phyloP scores from a whole-genome alignment of 1,140 invertebrate species.

The Drosophila bifasciata region DNA sequence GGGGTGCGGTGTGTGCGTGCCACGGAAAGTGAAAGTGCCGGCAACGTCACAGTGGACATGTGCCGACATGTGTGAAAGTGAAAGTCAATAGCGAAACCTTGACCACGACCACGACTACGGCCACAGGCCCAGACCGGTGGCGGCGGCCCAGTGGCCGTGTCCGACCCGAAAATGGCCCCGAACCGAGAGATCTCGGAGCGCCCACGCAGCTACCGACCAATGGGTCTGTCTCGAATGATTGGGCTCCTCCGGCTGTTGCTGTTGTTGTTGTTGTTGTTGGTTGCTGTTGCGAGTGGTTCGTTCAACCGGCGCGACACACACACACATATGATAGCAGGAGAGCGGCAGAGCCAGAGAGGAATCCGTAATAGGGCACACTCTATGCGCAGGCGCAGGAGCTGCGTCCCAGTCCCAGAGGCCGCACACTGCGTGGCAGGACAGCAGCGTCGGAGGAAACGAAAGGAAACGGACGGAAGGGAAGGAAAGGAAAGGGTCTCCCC shows the following conservation, averaged over 20 bases:
- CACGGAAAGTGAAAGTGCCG: slow-evolving; percentile 75
- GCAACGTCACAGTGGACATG: slow-evolving; percentile 58
- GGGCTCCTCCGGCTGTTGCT: slow-evolving; percentile 54
- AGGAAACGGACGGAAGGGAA: background rate
- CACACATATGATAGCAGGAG: slow-evolving; percentile 18
- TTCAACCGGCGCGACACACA: slow-evolving; percentile 67
- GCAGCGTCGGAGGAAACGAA: slow-evolving; percentile 7
- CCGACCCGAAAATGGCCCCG: slow-evolving; percentile 18
- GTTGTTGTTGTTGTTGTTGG: slow-evolving; percentile 31
- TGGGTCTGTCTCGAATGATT: slow-evolving; percentile 46
- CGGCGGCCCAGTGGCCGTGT: slow-evolving; percentile 11
- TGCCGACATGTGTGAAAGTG: slow-evolving; percentile 78
- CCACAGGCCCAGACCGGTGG: slow-evolving; percentile 21
- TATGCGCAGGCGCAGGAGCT: slow-evolving; percentile 42
- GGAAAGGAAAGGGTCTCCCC: slow-evolving; percentile 11
- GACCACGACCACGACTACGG: slow-evolving; percentile 69
- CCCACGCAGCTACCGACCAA: slow-evolving; percentile 27
- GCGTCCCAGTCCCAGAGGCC: slow-evolving; percentile 8
- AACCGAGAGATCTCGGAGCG: slow-evolving; percentile 14
- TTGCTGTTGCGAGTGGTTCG: slow-evolving; percentile 68
- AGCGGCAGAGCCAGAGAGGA: slow-evolving; percentile 23
- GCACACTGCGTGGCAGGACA: slow-evolving; percentile 40
- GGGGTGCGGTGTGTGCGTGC: slow-evolving; percentile 45
- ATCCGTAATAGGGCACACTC: background rate
- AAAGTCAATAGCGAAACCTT: slow-evolving; percentile 83